Conservation (phyloP, 2,797 vertebrate species). For the Aldrovandia affinis region DNA sequence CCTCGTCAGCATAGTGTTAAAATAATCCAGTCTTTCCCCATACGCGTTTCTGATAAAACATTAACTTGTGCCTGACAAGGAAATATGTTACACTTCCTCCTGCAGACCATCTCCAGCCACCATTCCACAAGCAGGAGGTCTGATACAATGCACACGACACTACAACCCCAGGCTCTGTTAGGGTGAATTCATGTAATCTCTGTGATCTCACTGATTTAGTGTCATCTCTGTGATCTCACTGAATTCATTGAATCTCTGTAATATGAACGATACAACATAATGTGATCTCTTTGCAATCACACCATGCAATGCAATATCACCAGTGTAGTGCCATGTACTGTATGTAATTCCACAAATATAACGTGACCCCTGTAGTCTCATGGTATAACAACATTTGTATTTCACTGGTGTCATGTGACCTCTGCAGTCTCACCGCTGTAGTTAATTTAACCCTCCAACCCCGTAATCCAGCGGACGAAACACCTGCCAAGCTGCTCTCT, state of each 20-base stretch:
- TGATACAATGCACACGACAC: neutral
- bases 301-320: neutral
- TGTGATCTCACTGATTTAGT: neutral
- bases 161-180: neutral
- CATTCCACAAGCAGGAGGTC: neutral
- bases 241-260: too few species aligned
- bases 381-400: too few species aligned
- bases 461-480: too few species aligned
- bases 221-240: neutral
- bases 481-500: too few species aligned
- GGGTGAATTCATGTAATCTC: too few species aligned
- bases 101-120: neutral
- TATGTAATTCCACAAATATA: neutral
- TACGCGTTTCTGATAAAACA: neutral
- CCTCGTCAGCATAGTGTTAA: neutral
- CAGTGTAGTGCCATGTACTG: neutral
- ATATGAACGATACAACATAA: too few species aligned
- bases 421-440: too few species aligned
- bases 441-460: too few species aligned
- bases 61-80: neutral
- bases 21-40: neutral
- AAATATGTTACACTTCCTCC: neutral
- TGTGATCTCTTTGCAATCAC: too few species aligned
- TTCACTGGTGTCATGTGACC: too few species aligned
- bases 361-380: too few species aligned